A percentile compares a stretch with the other conserved stretches of the same genome.
Evolutionary conservation across 2,797 vertebrate genomes (phyloP).

Genomic region (Rhinichthys osculus): DNA sequence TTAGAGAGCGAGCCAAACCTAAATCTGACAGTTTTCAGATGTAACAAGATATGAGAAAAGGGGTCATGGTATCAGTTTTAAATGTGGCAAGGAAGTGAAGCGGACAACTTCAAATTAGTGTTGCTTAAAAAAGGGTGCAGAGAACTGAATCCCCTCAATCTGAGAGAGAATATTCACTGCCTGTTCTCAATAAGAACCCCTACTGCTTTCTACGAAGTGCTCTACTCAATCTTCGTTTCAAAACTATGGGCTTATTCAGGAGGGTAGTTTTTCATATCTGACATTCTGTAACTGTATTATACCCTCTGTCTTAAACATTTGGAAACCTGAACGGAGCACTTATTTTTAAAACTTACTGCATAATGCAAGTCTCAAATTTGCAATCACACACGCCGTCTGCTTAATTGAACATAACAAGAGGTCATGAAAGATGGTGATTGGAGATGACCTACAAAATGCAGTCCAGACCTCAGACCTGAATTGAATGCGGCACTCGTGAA

Average conservation of each 20-base stretch:
- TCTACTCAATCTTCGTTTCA: conserved; percentile 25
- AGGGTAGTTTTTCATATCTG: conserved; percentile 66
- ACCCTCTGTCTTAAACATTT: conserved; percentile 56
- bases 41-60: conserved; percentile 65
- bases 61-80: conserved; percentile 57
- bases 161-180: conserved; percentile 24
- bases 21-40: conserved; percentile 42
- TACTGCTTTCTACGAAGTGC: conserved; percentile 40
- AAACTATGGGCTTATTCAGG: conserved; percentile 42
- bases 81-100: conserved; percentile 48
- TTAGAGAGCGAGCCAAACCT: conserved; percentile 29
- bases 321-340: conserved; percentile 58
- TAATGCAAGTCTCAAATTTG: conserved; percentile 53
- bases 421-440: conserved; percentile 66
- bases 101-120: conserved; percentile 25
- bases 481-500: conserved; percentile 50
- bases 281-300: conserved; percentile 52
- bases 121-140: conserved; percentile 39
- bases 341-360: conserved; percentile 51
- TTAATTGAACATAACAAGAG: conserved; percentile 65
- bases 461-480: conserved; percentile 65
- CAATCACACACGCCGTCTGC: conserved; percentile 56
- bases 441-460: conserved; percentile 68
- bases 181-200: conserved; percentile 52
- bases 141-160: conserved; percentile 26